phyloP scores from a whole-genome alignment of 2,113 vertebrate genomes.

The Electrona antarctica region DNA sequence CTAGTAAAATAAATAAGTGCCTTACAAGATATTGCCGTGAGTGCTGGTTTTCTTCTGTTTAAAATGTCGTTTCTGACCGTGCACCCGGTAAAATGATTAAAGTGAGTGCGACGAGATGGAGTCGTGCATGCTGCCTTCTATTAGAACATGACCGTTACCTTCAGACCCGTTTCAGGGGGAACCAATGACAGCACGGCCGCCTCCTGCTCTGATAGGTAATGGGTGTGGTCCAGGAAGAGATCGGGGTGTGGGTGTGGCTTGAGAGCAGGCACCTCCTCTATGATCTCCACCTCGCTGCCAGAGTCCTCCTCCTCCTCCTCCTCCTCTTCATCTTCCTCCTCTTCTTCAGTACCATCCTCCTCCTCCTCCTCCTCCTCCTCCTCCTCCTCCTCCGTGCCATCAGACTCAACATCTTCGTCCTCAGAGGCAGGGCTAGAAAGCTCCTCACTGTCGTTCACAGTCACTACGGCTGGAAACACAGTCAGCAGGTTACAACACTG shows the following conservation, averaged over 20 bases:
- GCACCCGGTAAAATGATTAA: too few relatives aligned
- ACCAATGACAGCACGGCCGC: conserved; percentile 70
- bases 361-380: conserved; percentile 56
- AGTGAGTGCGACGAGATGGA: too few relatives aligned
- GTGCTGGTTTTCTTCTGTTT: too few relatives aligned
- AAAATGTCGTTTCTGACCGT: too few relatives aligned
- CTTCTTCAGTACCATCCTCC: conserved; percentile 32
- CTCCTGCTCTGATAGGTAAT: conserved; percentile 69
- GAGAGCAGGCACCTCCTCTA: conserved; percentile 73
- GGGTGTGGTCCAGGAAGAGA: conserved; percentile 64
- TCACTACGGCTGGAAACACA: conserved; percentile 77
- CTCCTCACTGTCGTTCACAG: conserved; percentile 78
- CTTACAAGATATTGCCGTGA: too few relatives aligned
- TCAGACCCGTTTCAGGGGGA: conserved; percentile 58
- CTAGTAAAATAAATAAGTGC: too few relatives aligned
- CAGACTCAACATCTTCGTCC: conserved; percentile 49
- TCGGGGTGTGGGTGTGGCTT: conserved; percentile 42
- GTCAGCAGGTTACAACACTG: neutral
- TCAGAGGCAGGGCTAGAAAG: conserved; percentile 72
- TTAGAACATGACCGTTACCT: conserved; percentile 52
- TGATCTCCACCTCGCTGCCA: conserved; percentile 79
- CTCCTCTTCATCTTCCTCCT: conserved; percentile 56
- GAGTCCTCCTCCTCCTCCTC: conserved; percentile 65
- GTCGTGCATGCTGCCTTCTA: too few relatives aligned
- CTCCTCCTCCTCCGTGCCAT: conserved; percentile 32